These are phyloP conservation scores for Cirrhinus mrigala DNA, from an alignment of 2,797 vertebrate genomes.

Conservation along the genomic window DNA sequence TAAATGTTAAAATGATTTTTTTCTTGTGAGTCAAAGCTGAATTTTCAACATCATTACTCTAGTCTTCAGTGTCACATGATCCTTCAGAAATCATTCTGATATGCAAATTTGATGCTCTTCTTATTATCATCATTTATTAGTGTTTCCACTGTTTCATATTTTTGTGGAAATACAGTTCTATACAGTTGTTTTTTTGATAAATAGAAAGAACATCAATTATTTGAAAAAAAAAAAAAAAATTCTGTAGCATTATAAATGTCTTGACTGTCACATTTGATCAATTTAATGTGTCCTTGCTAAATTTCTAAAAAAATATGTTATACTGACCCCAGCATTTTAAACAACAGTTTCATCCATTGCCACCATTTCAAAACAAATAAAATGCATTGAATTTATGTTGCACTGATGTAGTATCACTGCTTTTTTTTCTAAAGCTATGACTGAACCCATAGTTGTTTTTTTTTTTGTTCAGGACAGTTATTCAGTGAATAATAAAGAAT, in stretches of 20 bases:
- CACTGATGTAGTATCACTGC: background rate
- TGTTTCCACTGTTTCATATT: too few relatives aligned
- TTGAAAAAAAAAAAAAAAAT: background rate
- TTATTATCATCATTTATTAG: too few relatives aligned
- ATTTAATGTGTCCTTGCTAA: background rate
- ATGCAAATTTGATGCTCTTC: background rate
- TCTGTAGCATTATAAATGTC: background rate
- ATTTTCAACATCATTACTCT: background rate
- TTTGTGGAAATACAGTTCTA: too few relatives aligned
- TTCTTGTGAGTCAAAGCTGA: background rate
- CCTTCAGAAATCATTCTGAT: background rate
- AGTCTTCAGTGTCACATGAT: background rate
- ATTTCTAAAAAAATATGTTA: background rate
- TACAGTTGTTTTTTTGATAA: background rate
- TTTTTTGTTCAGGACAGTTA: background rate
- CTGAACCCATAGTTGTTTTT: background rate
- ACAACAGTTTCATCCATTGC: background rate
- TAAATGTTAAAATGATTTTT: background rate
- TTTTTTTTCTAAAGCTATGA: background rate
- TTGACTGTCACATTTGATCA: background rate
- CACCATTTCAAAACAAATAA: background rate
- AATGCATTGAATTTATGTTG: background rate
- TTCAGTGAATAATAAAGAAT: background rate
- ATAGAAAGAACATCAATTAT: background rate
- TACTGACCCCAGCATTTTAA: background rate